Base-by-base conservation (phyloP, 2,113 vertebrate species). In the Oncorhynchus masou region DNA sequence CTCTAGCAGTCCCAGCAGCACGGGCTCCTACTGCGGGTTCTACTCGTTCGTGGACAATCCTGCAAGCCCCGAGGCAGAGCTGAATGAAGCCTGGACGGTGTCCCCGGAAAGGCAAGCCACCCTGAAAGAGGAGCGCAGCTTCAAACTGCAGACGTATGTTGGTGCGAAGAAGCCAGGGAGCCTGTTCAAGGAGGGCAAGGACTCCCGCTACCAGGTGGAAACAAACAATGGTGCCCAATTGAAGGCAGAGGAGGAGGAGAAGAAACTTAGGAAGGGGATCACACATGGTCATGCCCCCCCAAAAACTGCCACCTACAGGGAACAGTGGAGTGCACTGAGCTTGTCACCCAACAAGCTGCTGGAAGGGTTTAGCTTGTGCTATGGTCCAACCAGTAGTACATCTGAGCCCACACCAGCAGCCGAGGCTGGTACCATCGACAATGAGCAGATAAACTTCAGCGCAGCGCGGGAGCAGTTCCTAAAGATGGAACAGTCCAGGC, bases 391-490 rank as follows among this genome's bases (percentile, higher is more conserved):
- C 15, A 74, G 8, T 2, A 13, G 59, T 67, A 82, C 75, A 74
- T 5, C 74, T 70, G 76, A 84, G 16, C 72, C 74, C 1, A 31
- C 22, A 1, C 4, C 11, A 0, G 16, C 79, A 4, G 71, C 79
- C 0, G 81, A 88, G n/a, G 74, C 89, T 0, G 93, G 91, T 0
- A 79, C 74, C 0, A 74, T 96, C 0, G 90, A 95, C 83, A 92
- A 86, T 0, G 93, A 94, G 64, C 94, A 96, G 84, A 98, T 97
- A 20, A 92, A 95, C 84, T 99, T 98, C 79, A 90, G 88, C 0
- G 77, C 94, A 0, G 96, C 94, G 1, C 90, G 96, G 1, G 91
- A 93, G 80, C 97, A 96, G 86, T 99, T 99, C 84, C 70, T 97
- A 48, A 86, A 84, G 76, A 92, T 98, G 89, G 98, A 99, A 71